Percentiles rank a stretch among this genome's conserved stretches.
Evolutionary conservation across 2,113 vertebrate genomes (phyloP).

Genomic region (Leiothrix lutea): DNA sequence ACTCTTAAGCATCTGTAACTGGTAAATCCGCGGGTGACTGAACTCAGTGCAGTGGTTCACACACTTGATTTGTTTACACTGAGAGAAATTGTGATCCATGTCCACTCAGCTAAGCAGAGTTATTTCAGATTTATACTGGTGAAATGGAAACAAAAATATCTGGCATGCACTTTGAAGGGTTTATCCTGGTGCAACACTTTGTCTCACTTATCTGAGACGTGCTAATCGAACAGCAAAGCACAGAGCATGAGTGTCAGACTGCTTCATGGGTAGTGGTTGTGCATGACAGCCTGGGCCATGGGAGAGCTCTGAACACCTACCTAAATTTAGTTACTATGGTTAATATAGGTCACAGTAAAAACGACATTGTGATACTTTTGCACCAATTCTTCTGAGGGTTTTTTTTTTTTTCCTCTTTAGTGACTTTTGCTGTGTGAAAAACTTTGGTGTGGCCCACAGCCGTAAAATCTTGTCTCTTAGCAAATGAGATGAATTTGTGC

Average conservation of each 20-base stretch:
- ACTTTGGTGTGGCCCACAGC: background rate
- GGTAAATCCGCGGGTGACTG: background rate
- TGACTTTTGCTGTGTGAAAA: background rate
- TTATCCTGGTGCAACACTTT: background rate
- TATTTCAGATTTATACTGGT: background rate
- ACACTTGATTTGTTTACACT: background rate
- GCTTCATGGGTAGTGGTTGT: background rate
- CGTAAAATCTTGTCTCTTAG: background rate
- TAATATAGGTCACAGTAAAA: background rate
- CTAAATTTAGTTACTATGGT: background rate
- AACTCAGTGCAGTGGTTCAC: background rate
- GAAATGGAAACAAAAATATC: background rate
- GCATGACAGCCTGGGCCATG: background rate
- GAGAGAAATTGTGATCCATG: background rate
- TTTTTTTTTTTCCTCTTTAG: background rate
- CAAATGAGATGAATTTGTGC: background rate
- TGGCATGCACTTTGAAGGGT: background rate
- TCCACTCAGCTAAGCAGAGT: background rate
- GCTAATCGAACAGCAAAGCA: background rate
- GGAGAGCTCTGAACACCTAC: accelerated
- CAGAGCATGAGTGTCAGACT: background rate
- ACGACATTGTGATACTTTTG: background rate
- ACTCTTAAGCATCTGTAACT: background rate
- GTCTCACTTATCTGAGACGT: background rate
- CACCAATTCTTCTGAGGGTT: background rate